Conservation (phyloP, 2,797 vertebrate genomes). For the Picus viridis region DNA sequence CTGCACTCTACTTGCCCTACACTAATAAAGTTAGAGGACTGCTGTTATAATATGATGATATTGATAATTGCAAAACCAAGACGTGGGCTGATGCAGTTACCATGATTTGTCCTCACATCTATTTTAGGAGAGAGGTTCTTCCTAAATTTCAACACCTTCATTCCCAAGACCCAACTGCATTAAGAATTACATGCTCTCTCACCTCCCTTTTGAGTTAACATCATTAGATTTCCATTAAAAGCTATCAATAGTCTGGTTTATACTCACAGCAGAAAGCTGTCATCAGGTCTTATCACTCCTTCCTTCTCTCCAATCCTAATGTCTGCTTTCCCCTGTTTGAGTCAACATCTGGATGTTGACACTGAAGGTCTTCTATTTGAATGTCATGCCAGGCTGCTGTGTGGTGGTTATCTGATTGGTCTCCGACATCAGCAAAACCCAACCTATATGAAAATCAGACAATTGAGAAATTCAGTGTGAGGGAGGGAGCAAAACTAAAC, state of each 20-base stretch:
- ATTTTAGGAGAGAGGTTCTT: background rate
- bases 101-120: background rate
- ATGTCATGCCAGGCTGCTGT: background rate
- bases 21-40: background rate
- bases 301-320: background rate
- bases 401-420: background rate
- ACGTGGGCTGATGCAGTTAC: background rate
- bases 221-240: background rate
- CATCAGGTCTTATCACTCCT: background rate
- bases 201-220: background rate
- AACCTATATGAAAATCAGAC: background rate
- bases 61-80: background rate
- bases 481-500: background rate
- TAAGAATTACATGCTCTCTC: background rate
- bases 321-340: background rate
- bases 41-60: background rate
- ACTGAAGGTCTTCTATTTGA: background rate
- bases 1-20: background rate
- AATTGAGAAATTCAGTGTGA: background rate
- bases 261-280: background rate
- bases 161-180: background rate
- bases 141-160: background rate
- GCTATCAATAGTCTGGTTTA: background rate
- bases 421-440: background rate
- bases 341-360: background rate